Evolutionary conservation across 2,113 vertebrate genomes (phyloP), one percentile per base, ranked within the genome.

Genomic region (Neotoma lepida): DNA sequence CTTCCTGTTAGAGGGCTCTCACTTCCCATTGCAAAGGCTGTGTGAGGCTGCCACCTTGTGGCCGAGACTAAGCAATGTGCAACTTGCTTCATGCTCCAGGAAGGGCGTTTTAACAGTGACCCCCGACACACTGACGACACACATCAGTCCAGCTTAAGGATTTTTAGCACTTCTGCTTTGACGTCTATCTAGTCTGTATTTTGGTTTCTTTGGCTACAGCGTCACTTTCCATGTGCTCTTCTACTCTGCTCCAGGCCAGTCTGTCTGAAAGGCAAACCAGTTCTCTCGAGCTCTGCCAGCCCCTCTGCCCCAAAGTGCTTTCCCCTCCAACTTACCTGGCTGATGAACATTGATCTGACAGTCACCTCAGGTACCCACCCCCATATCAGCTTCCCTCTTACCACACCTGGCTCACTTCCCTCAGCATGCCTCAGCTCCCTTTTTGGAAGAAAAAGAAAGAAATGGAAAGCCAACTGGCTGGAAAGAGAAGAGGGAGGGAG

Each of bases 21-120:
- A 0, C 24, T 63, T 86, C 46, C 58, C 33, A 1, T 14, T 18
- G 1, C 81, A 49, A 39, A 18, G 28, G 7, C 73, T 95, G 44
- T 88, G 20, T 66, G 61, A 49, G 46, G 30, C 94, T 95, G 96
- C 96, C 97, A 87, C 81, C 96, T 39, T 35, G 88, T 93, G 97
- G 96, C 68, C 35, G n/a, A 28, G 1, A 14, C 4, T 1, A 0
- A 76, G 80, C 46, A 91, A 10, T 76, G 26, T 41, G 71, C 35
- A 8, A 33, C 49, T 63, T n/a, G 87, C 24, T 44, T 51, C 12
- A 9, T 39, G 41, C 39, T n/a, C 22, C 20, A 76, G 68, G 22
- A 58, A 74, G 91, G 44, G n/a, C 26, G 13, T n/a, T 93, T 92
- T 28, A 61, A 3, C 44, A 12, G 51, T 70, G 77, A 10, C 24